phyloP scores from a whole-genome alignment of 2,797 vertebrate species.

The Etheostoma perlongum region DNA sequence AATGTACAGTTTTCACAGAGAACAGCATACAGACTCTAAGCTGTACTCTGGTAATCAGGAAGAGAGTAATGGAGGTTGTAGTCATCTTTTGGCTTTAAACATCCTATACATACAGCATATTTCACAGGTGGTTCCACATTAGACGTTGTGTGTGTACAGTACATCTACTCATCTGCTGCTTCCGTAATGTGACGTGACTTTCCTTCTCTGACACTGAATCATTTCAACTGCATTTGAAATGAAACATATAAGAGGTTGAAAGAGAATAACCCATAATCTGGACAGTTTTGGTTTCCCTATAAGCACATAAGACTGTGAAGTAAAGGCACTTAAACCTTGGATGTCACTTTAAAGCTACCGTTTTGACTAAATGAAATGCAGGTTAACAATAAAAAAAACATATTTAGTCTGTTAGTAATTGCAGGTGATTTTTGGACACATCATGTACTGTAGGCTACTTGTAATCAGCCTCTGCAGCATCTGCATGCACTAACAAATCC shows the following conservation, averaged over 20 bases:
- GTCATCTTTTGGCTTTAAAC: slow-evolving; percentile 15
- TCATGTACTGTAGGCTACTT: slow-evolving; percentile 7
- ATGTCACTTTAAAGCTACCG: slow-evolving; percentile 37
- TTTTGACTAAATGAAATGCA: slow-evolving; percentile 23
- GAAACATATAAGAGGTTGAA: slow-evolving; percentile 19
- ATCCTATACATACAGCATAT: not conserved
- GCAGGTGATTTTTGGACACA: slow-evolving; percentile 16
- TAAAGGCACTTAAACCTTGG: slow-evolving; percentile 13
- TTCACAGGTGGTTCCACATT: not conserved
- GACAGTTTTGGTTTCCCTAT: slow-evolving; percentile 21
- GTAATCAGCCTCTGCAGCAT: slow-evolving; percentile 37
- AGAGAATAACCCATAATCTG: slow-evolving; percentile 2
- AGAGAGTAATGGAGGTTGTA: not conserved
- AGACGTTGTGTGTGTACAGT: not conserved
- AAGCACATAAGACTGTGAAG: slow-evolving; percentile 44
- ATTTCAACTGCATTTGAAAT: slow-evolving; percentile 17
- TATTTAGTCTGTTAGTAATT: slow-evolving; percentile 11
- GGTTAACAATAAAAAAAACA: not conserved
- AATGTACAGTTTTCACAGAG: not conserved
- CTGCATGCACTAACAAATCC: slow-evolving; percentile 42
- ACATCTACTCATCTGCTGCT: slow-evolving; percentile 23
- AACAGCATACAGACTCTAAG: not conserved
- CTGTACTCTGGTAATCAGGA: not conserved
- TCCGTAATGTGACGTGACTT: not conserved
- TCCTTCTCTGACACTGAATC: slow-evolving; percentile 12